Percentiles rank a stretch among this genome's conserved stretches.
Evolutionary conservation across 2,888 invertebrate species (phyloP).

Genomic region (Muscina levida): DNA sequence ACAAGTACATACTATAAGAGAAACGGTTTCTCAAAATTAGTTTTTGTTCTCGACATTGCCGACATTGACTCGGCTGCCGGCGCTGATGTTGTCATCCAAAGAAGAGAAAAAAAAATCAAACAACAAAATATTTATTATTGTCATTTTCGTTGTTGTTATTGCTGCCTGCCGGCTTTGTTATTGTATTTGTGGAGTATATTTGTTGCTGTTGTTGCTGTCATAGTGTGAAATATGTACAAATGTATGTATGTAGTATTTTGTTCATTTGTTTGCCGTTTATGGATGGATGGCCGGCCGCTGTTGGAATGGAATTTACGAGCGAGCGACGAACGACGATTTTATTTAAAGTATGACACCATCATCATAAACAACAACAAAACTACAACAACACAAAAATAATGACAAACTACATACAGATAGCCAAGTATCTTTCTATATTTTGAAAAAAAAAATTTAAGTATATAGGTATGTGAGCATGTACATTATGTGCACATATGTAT

Average conservation of each 20-base stretch:
- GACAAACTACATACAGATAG: conserved; percentile 4
- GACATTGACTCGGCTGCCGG: conserved; percentile 29
- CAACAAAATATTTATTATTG: conserved; percentile 28
- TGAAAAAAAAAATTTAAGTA: no score
- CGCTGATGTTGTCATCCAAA: conserved; percentile 61
- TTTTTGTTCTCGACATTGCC: conserved; percentile 28
- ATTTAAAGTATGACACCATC: conserved; percentile 44
- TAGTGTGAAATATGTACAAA: conserved; percentile 3
- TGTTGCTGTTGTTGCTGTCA: conserved; percentile 1
- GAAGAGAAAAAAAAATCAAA: conserved; percentile 22
- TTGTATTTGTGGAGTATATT: neutral
- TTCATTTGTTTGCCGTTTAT: conserved; percentile 37
- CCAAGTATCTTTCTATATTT: no score
- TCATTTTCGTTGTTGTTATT: conserved; percentile 26
- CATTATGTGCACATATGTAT: no score
- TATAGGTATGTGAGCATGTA: no score
- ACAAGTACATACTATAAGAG: neutral
- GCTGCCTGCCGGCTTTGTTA: neutral
- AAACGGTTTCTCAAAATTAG: conserved; percentile 16
- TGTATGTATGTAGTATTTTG: neutral
- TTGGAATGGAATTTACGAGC: conserved; percentile 19
- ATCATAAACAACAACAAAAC: conserved; percentile 21
- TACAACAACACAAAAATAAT: conserved; percentile 8
- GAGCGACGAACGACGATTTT: conserved; percentile 21
- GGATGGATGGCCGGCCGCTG: neutral